These are phyloP conservation scores for Dromas ardeola DNA, from an alignment of 2,113 vertebrate genomes.

Conservation along the genomic window DNA sequence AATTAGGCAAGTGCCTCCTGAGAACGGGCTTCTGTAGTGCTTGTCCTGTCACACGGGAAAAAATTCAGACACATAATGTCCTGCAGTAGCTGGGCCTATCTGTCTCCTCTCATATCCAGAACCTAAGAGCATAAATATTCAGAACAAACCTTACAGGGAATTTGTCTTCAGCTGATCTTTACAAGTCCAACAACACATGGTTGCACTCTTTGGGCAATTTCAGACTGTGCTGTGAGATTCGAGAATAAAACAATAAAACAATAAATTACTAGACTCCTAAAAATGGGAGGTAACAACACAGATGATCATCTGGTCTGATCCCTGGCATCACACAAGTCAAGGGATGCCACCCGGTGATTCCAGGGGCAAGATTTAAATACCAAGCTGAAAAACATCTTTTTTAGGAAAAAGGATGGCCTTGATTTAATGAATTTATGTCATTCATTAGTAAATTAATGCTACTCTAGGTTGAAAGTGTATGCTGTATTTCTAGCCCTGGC, in stretches of 20 bases:
- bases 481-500: not conserved
- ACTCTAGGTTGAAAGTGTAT: not conserved
- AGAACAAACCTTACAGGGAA: not conserved
- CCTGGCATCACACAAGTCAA: not conserved
- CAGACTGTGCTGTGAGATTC: rapidly evolving
- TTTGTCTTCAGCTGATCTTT: not conserved
- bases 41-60: not conserved
- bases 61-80: not conserved
- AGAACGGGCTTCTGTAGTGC: not conserved
- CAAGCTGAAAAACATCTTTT: not conserved
- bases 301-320: not conserved
- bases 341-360: not conserved
- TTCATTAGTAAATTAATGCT: not conserved
- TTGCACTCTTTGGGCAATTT: not conserved
- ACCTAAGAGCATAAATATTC: not conserved
- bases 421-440: not conserved
- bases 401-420: not conserved
- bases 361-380: not conserved
- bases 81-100: not conserved
- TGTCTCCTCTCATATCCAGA: not conserved
- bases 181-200: not conserved
- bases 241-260: not conserved
- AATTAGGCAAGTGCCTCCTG: not conserved
- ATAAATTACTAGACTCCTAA: not conserved
- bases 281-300: not conserved